Evolutionary conservation across 2,888 invertebrate species (phyloP).

Genomic region (Papilio demoleus): DNA sequence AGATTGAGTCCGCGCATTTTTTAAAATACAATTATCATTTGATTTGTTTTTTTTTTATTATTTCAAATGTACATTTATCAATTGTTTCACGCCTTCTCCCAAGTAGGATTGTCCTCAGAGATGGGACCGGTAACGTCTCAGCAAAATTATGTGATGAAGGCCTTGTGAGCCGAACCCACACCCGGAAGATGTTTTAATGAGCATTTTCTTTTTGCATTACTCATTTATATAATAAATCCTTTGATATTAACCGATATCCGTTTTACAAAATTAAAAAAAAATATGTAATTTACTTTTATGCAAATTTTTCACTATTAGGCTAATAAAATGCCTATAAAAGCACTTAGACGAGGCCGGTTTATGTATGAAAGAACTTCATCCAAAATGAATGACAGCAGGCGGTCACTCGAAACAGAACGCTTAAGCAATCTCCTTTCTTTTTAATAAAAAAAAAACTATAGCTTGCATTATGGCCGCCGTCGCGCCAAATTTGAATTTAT

Average conservation of each 20-base stretch:
- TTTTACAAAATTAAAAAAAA: not conserved
- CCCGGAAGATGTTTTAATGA: too few relatives aligned
- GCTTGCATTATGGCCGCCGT: constrained; percentile 62
- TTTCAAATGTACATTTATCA: too few relatives aligned
- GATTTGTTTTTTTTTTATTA: too few relatives aligned
- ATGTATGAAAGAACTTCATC: constrained; percentile 51
- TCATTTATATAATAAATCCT: too few relatives aligned
- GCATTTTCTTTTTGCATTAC: too few relatives aligned
- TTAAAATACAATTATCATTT: too few relatives aligned
- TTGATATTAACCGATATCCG: not conserved
- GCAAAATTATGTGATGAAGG: too few relatives aligned
- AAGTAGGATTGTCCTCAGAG: too few relatives aligned
- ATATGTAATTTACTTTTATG: not conserved
- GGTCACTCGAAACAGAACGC: constrained; percentile 49
- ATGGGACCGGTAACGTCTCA: too few relatives aligned
- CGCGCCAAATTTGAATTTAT: constrained; percentile 65
- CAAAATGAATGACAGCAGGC: constrained; percentile 38
- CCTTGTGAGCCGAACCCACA: too few relatives aligned
- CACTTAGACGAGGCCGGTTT: constrained; percentile 55
- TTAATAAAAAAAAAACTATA: constrained; percentile 54
- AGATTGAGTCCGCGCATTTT: too few relatives aligned
- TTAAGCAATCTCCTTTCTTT: constrained; percentile 50
- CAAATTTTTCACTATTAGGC: not conserved
- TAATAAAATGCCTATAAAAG: constrained; percentile 3
- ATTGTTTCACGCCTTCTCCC: too few relatives aligned